Conservation (phyloP, 2,797 vertebrate genomes). For the Anabas testudineus region DNA sequence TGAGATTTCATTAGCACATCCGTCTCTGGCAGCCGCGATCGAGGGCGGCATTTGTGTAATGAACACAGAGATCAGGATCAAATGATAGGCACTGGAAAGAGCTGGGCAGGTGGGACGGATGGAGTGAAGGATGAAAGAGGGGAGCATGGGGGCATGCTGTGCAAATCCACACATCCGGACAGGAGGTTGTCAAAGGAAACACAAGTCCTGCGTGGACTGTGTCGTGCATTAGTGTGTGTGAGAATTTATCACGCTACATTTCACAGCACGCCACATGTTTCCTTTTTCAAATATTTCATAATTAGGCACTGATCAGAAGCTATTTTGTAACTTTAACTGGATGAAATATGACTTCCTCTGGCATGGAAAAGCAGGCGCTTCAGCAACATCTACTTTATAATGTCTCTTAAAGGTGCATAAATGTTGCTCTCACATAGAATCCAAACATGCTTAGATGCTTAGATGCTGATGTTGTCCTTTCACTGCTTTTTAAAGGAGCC, state of each 20-base stretch:
- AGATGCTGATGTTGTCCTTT: no score
- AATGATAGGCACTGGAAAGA: slow-evolving; percentile 14
- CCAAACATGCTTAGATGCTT: not conserved
- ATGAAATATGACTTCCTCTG: not conserved
- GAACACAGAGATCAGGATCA: slow-evolving; percentile 12
- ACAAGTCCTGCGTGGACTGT: slow-evolving; percentile 16
- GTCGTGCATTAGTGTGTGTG: not conserved
- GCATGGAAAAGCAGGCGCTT: not conserved
- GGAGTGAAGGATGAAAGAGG: slow-evolving; percentile 29
- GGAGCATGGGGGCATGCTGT: not conserved
- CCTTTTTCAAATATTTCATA: not conserved
- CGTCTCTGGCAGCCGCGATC: not conserved
- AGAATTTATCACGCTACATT: not conserved
- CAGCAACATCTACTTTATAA: not conserved
- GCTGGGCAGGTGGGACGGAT: slow-evolving; percentile 25
- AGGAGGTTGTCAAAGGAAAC: slow-evolving; percentile 44
- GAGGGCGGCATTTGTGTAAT: slow-evolving; percentile 8
- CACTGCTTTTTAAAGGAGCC: no score
- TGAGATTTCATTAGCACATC: slow-evolving; percentile 50
- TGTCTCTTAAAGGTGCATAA: not conserved
- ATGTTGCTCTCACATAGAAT: not conserved
- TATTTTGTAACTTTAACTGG: not conserved
- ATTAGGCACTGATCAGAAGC: not conserved
- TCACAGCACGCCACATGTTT: not conserved
- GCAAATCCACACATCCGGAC: slow-evolving; percentile 36